Evolutionary conservation across 2,113 vertebrate genomes (phyloP).

Genomic region (Dasypus novemcinctus): DNA sequence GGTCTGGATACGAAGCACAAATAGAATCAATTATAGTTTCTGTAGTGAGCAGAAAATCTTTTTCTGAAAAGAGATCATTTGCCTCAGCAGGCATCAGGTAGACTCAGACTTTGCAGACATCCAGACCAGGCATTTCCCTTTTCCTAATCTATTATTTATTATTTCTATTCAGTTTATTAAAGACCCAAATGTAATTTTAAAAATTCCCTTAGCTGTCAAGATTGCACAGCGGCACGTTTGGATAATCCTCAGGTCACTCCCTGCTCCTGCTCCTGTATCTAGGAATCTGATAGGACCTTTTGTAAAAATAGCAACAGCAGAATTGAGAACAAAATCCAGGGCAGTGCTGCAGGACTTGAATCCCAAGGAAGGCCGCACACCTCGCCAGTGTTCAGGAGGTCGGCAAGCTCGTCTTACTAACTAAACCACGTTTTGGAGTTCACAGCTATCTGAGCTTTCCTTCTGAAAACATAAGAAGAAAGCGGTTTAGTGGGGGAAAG

Average conservation of each 20-base stretch:
- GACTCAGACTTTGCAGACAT: conserved; percentile 13
- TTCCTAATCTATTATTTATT: conserved; percentile 30
- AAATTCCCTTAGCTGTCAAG: not conserved
- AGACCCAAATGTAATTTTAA: not conserved
- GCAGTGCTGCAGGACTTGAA: not conserved
- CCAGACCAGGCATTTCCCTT: not conserved
- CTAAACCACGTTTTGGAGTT: not conserved
- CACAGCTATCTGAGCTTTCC: conserved; percentile 47
- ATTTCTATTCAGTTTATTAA: conserved; percentile 30
- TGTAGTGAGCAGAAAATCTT: conserved; percentile 21
- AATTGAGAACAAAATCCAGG: not conserved
- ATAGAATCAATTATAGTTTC: conserved; percentile 51
- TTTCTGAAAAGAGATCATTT: not conserved
- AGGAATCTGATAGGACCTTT: not conserved
- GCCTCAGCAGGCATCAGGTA: conserved; percentile 52
- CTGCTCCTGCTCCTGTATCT: not conserved
- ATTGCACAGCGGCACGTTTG: not conserved
- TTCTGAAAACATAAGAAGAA: conserved; percentile 39
- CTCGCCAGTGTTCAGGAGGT: not conserved
- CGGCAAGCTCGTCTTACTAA: conserved; percentile 45
- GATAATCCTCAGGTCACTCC: not conserved
- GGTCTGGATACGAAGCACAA: conserved; percentile 8
- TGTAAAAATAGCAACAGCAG: not conserved
- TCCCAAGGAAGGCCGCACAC: not conserved
- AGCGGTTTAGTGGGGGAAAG: not conserved